Conservation (phyloP, 2,113 vertebrate genomes). For the Lanius ludovicianus region DNA sequence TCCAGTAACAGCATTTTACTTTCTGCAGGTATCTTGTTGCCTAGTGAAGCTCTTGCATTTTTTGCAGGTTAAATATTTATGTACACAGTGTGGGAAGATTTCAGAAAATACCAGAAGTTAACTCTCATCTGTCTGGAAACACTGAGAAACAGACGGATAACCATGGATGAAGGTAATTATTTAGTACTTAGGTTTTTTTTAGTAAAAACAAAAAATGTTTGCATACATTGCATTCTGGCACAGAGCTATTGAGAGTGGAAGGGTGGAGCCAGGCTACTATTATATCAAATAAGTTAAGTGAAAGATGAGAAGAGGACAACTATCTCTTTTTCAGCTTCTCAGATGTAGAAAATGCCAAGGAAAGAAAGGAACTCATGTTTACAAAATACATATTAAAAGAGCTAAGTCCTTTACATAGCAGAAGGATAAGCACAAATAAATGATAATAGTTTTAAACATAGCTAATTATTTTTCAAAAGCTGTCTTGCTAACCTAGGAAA, state of each 20-base stretch:
- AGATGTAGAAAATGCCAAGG: not conserved
- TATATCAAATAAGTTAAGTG: not conserved
- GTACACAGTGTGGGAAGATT: conserved; percentile 6
- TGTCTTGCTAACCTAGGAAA: not conserved
- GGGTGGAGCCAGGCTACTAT: not conserved
- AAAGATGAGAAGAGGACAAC: not conserved
- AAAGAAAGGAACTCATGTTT: not conserved
- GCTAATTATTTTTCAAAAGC: not conserved
- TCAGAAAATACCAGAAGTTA: conserved; percentile 39
- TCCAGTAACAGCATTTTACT: not conserved
- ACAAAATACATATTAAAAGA: not conserved
- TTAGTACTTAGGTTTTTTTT: conserved; percentile 3
- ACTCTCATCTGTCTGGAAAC: conserved; percentile 41
- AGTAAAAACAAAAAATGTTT: not conserved
- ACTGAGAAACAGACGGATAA: conserved; percentile 1
- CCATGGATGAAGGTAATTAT: conserved; percentile 74
- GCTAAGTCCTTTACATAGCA: not conserved
- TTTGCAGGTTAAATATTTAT: conserved; percentile 57
- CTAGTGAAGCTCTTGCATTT: conserved; percentile 46
- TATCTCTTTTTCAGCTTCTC: not conserved
- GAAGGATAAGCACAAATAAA: not conserved
- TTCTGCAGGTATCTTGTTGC: conserved; percentile 4
- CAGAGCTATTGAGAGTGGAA: not conserved
- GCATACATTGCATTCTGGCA: not conserved
- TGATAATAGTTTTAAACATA: not conserved